Conservation (phyloP, 2,797 vertebrate species). For the Enteromius paludinosus region DNA sequence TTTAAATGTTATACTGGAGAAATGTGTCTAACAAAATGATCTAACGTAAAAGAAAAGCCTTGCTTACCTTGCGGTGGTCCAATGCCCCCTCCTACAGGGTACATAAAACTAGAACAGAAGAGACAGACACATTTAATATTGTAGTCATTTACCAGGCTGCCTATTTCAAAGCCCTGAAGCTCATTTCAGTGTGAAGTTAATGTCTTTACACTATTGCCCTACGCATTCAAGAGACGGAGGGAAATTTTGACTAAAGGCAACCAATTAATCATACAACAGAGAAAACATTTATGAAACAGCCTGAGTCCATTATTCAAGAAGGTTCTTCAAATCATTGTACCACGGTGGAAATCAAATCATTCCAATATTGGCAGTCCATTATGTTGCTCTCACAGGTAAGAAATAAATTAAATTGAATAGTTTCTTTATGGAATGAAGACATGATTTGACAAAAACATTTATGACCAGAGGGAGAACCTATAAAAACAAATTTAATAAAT, state of each 20-base stretch:
- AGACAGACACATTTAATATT: conserved; percentile 40
- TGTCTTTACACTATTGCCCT: conserved; percentile 17
- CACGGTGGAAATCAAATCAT: neutral
- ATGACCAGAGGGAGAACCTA: neutral
- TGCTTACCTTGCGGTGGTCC: conserved; percentile 92
- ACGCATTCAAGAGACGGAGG: conserved; percentile 28
- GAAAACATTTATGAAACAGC: conserved; percentile 37
- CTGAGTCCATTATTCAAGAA: conserved; percentile 29
- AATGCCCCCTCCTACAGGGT: conserved; percentile 89
- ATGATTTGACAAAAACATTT: neutral
- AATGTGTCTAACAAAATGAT: neutral
- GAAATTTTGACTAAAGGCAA: conserved; percentile 33
- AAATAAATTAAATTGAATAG: neutral
- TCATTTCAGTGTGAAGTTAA: conserved; percentile 2
- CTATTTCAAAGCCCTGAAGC: conserved; percentile 1
- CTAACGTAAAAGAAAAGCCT: neutral
- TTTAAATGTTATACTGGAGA: conserved; percentile 5
- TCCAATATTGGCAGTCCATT: neutral
- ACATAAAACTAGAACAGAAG: conserved; percentile 87
- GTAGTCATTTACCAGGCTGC: neutral
- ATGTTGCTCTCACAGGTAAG: conserved; percentile 6
- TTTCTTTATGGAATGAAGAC: neutral
- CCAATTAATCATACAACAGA: conserved; percentile 47
- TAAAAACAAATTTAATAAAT: neutral
- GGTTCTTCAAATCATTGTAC: neutral